Evolutionary conservation across 2,888 invertebrate species (phyloP).

Genomic region (Caenorhabditis japonica): DNA sequence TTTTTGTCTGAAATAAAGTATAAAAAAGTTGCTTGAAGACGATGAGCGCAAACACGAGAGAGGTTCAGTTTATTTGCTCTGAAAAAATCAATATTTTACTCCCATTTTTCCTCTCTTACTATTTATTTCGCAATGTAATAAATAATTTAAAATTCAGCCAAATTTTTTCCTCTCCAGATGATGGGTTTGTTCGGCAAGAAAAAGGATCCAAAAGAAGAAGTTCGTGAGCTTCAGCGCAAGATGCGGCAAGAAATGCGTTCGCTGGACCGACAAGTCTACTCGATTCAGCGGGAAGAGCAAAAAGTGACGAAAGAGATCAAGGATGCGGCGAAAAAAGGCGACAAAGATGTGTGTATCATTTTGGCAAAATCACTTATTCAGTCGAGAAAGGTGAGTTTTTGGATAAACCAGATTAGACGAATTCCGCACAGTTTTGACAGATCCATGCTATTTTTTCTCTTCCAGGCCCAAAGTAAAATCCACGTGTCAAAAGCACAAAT

Average conservation of each 20-base stretch:
- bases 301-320: conserved; percentile 92
- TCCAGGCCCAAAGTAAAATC: conserved; percentile 86
- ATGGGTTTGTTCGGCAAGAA: conserved; percentile 78
- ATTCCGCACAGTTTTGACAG: too few relatives aligned
- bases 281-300: conserved; percentile 95
- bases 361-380: conserved; percentile 75
- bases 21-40: too few relatives aligned
- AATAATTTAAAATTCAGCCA: neutral
- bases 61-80: too few relatives aligned
- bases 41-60: too few relatives aligned
- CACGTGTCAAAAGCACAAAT: conserved; percentile 96
- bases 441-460: neutral
- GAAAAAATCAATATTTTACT: too few relatives aligned
- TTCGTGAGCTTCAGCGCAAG: conserved; percentile 95
- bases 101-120: neutral
- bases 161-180: conserved; percentile 48
- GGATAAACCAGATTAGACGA: neutral
- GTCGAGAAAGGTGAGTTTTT: conserved; percentile 78
- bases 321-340: conserved; percentile 93
- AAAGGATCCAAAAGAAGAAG: conserved; percentile 79
- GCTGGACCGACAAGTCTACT: conserved; percentile 90
- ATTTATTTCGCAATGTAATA: conserved; percentile 2
- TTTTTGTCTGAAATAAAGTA: too few relatives aligned
- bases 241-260: conserved; percentile 84
- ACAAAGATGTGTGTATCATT: conserved; percentile 89